A percentile compares a stretch with the other conserved stretches of the same genome.
These are phyloP conservation scores for Styela clava DNA, from an alignment of 23 tunicate species.

Conservation along the genomic window DNA sequence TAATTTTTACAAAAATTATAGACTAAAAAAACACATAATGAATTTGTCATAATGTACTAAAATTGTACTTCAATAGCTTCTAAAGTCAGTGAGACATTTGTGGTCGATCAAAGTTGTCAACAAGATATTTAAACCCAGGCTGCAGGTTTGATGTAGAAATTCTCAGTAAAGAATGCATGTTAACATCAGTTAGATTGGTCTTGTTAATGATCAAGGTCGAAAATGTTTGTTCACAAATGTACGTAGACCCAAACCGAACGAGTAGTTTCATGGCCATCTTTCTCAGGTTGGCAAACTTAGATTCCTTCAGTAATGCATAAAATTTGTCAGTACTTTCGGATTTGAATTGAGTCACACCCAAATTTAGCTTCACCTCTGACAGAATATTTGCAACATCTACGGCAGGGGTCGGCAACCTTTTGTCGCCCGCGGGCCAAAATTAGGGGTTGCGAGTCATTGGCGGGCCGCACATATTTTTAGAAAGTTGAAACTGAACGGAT, in stretches of 20 bases:
- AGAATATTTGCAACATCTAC: too few relatives aligned
- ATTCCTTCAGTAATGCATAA: conserved; percentile 60
- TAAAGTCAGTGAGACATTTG: conserved; percentile 66
- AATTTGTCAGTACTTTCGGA: conserved; percentile 66
- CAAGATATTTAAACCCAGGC: conserved; percentile 66
- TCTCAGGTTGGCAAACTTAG: conserved; percentile 82
- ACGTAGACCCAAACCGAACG: conserved; percentile 83
- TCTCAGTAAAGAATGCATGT: conserved; percentile 70
- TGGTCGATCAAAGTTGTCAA: conserved; percentile 72
- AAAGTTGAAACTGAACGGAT: too few relatives aligned
- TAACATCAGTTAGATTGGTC: conserved; percentile 64
- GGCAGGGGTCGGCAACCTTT: too few relatives aligned
- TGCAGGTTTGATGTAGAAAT: conserved; percentile 61
- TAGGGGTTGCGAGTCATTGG: too few relatives aligned
- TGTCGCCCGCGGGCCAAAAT: too few relatives aligned
- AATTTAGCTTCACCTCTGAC: too few relatives aligned
- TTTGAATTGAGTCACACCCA: conserved; percentile 40
- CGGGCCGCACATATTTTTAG: too few relatives aligned
- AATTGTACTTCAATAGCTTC: conserved; percentile 57
- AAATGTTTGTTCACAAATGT: conserved; percentile 75
- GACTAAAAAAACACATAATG: conserved; percentile 48
- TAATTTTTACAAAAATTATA: conserved; percentile 28
- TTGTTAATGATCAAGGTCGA: conserved; percentile 70
- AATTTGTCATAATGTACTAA: conserved; percentile 32
- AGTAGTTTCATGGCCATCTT: conserved; percentile 79